Base-by-base conservation (phyloP, 2,113 vertebrate genomes). In the Chrysochloris asiatica region DNA sequence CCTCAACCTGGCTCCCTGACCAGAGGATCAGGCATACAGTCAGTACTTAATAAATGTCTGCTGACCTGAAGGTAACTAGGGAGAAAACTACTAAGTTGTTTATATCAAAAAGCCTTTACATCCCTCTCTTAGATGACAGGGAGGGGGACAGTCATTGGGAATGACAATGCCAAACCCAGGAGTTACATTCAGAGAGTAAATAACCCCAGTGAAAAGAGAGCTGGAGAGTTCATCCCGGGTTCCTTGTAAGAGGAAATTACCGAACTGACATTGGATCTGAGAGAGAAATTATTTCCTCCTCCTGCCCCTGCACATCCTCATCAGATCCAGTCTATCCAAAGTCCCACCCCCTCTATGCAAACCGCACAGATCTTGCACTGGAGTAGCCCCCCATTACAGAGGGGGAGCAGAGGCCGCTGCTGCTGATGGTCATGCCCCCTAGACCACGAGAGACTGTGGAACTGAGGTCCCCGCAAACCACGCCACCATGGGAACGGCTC, bases 401-500 rank as follows among this genome's bases (percentile, higher is more conserved):
- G 1, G 71, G 47, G 24, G 65, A 19, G 14, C 86, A 84, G 38
- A 80, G 24, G 10, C 24, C 24, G 2, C 65, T 3, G 0, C 43
- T 47, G 43, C 67, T 67, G 45, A 75, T 12, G 47, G 45, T 30
- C 76, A 63, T 0, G 0, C 17, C 48, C 5, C 78, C 77, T 12
- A 52, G 36, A 21, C 56, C 75, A 63, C 3, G 10, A 2, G 47
- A n/a, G 28, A 63, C 4, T 0, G 47, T 13, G n/a, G 93, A 65
- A n/a, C n/a, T 4, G 6, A 94, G 88, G 22, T 95, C 83, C 4
- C 80, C 12, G 4, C 83, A 92, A 86, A 93, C 69, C 86, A 89
- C 8, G 0, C 83, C 88, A 0, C 88, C 93, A 43, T 95, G 92
- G 48, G 95, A 95, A 85, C 1, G 75, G 82, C 93, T 95, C 82